These are phyloP conservation scores for Anarhynchus alexandrinus DNA, from an alignment of 2,113 vertebrate species.

Conservation along the genomic window DNA sequence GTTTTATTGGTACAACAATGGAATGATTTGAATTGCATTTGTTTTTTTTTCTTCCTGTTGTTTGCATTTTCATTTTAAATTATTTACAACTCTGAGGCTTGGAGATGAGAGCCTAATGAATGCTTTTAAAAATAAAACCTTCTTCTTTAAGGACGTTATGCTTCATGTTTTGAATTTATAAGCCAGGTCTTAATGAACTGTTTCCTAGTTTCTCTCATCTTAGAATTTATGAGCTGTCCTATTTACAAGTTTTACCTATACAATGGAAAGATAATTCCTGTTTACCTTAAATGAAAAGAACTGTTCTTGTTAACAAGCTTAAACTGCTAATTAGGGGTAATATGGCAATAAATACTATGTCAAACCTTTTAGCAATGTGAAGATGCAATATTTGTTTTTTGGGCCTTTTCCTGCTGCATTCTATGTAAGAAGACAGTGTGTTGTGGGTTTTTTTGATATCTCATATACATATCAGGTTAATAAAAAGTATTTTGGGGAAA, in stretches of 20 bases:
- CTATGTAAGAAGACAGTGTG: accelerated
- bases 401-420: background rate
- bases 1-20: slow-evolving; percentile 45
- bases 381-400: background rate
- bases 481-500: background rate
- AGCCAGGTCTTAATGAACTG: slow-evolving; percentile 44
- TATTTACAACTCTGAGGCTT: slow-evolving; percentile 61
- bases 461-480: background rate
- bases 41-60: slow-evolving; percentile 12
- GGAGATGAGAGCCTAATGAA: slow-evolving; percentile 62
- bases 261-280: slow-evolving; percentile 33
- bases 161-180: slow-evolving; percentile 63
- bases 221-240: slow-evolving; percentile 53
- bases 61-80: slow-evolving; percentile 59
- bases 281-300: slow-evolving; percentile 51
- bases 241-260: slow-evolving; percentile 53
- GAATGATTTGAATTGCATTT: slow-evolving; percentile 50
- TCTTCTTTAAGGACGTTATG: slow-evolving; percentile 15
- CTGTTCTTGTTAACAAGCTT: slow-evolving; percentile 37
- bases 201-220: slow-evolving; percentile 44
- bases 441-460: background rate
- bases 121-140: slow-evolving; percentile 60
- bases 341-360: slow-evolving; percentile 1
- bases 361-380: background rate
- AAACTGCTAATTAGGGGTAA: slow-evolving; percentile 35